phyloP scores from a whole-genome alignment of 2,113 vertebrate genomes.

The Neolamprologus fasciatus region DNA sequence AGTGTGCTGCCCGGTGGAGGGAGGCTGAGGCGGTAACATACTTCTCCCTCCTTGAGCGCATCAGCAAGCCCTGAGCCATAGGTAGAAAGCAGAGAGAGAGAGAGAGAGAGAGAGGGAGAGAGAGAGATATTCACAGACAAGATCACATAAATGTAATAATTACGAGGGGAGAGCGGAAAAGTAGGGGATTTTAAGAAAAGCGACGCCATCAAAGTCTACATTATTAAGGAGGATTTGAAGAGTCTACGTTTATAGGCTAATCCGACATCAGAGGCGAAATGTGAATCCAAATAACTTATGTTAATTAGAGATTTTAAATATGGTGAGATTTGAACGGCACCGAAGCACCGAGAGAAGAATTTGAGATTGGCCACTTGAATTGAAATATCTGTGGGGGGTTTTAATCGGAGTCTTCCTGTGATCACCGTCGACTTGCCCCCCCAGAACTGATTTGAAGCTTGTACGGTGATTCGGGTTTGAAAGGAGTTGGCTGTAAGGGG shows the following conservation, averaged over 20 bases:
- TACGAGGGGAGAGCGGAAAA: neutral
- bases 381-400: accelerated
- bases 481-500: constrained; percentile 21
- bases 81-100: constrained; percentile 23
- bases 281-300: constrained; percentile 53
- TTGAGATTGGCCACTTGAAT: constrained; percentile 5
- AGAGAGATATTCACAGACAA: neutral
- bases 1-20: constrained; percentile 45
- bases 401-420: neutral
- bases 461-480: neutral
- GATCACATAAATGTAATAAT: constrained; percentile 41
- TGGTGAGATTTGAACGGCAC: constrained; percentile 32
- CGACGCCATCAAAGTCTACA: constrained; percentile 45
- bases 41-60: constrained; percentile 39
- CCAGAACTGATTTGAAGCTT: constrained; percentile 19
- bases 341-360: neutral
- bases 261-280: constrained; percentile 58
- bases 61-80: constrained; percentile 25
- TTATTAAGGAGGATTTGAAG: constrained; percentile 54
- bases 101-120: neutral
- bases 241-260: constrained; percentile 37
- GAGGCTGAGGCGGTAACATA: constrained; percentile 31
- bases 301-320: constrained; percentile 43
- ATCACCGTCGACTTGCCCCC: neutral
- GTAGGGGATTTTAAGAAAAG: constrained; percentile 19